phyloP scores from a whole-genome alignment of 2,797 vertebrate species.

The Tragopan temminckii region DNA sequence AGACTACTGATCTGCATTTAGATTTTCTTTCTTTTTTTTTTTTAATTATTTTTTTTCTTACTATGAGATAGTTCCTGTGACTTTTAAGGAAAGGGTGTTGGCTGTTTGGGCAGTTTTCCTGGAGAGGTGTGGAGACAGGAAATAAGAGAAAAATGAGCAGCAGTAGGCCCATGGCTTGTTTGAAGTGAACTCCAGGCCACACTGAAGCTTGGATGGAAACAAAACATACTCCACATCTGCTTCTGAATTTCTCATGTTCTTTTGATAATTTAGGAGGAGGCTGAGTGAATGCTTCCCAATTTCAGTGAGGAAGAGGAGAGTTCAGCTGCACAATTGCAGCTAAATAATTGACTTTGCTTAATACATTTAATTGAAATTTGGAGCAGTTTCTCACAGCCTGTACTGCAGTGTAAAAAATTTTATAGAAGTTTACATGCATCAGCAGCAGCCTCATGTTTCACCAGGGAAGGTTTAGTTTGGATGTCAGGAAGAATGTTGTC shows the following conservation, averaged over 20 bases:
- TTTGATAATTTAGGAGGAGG: neutral
- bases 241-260: neutral
- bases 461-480: neutral
- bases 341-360: neutral
- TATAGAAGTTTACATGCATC: neutral
- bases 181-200: neutral
- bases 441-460: neutral
- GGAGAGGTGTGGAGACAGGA: rapidly evolving
- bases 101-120: neutral
- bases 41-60: neutral
- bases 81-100: neutral
- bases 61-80: neutral
- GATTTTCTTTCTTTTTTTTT: neutral
- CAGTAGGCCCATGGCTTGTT: neutral
- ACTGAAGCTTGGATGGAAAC: neutral
- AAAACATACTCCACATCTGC: neutral
- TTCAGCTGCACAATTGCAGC: neutral
- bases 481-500: neutral
- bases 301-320: neutral
- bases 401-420: neutral
- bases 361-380: neutral
- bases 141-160: neutral
- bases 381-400: neutral
- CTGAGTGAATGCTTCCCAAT: neutral
- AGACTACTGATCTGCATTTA: neutral